phyloP scores from a whole-genome alignment of 2,888 invertebrate species.

The Nasonia oneida region DNA sequence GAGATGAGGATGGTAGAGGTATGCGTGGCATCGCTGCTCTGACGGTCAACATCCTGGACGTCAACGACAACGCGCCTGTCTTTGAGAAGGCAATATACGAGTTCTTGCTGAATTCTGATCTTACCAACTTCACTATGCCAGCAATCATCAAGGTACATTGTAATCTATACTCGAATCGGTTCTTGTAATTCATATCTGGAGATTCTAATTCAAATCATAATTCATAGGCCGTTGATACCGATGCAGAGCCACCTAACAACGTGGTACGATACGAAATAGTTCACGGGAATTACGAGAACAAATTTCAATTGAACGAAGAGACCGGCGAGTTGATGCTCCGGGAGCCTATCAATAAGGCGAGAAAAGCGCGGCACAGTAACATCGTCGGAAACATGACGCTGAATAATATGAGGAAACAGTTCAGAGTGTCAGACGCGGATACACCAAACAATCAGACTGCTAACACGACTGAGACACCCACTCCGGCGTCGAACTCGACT shows the following conservation, averaged over 20 bases:
- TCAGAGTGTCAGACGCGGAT: background rate
- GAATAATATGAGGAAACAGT: slow-evolving; percentile 40
- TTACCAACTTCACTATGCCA: slow-evolving; percentile 87
- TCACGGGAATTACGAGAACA: slow-evolving; percentile 87
- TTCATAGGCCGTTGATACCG: slow-evolving; percentile 87
- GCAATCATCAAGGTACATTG: slow-evolving; percentile 85
- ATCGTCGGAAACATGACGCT: background rate
- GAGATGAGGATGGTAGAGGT: slow-evolving; percentile 92
- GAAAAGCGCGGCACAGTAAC: slow-evolving; percentile 41
- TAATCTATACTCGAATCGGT: background rate
- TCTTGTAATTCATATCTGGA: too few relatives aligned
- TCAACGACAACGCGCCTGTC: slow-evolving; percentile 92
- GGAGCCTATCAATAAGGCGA: slow-evolving; percentile 34
- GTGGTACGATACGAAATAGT: slow-evolving; percentile 91
- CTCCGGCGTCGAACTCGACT: background rate
- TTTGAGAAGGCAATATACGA: slow-evolving; percentile 91
- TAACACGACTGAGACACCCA: background rate
- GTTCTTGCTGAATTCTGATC: slow-evolving; percentile 88
- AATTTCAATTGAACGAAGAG: slow-evolving; percentile 87
- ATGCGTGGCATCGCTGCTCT: slow-evolving; percentile 87
- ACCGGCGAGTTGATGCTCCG: slow-evolving; percentile 87
- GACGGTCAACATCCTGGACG: slow-evolving; percentile 87
- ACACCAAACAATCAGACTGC: slow-evolving; percentile 51
- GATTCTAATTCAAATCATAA: background rate
- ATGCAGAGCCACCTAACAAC: slow-evolving; percentile 92